Evolutionary conservation across 2,888 invertebrate genomes (phyloP), one percentile per base, ranked within the genome.

Genomic region (Drosophila pseudotakahashii): DNA sequence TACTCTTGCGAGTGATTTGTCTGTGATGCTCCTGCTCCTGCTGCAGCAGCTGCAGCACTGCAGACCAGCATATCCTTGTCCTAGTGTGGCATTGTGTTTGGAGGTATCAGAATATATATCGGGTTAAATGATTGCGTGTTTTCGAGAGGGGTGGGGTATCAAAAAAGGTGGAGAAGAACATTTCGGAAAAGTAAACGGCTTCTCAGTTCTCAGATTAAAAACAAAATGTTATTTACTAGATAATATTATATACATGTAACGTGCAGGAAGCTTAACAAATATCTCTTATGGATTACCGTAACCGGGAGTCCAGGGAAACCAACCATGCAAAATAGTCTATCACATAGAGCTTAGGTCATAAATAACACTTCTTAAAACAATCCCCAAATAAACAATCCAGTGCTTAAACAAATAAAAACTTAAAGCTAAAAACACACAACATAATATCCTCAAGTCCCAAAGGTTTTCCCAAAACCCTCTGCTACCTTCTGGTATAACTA

Each of bases 1-100:
- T 82, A 75, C 70, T 91, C 91, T 79, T 89, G 82, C 55, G 81
- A 77, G 75, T 81, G 79, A 70, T 84, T 84, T 68, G 79, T 82
- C 74, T 85, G 82, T 76, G 80, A 59, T 64, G 78, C 73, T 34
- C 34, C 34, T 34, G 75, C 74, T 73, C 48, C 54, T 47, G 66
- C 36, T 44, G 63, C 37, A 23, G 36, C 3, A 14, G 64, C 32
- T 16, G 81, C 75, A 52, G 81, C 75, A 52, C 61, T 71, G 61
- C 75, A 76, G 77, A 66, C 73, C 57, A 80, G 64, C 75, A 75
- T 41, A 62, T 90, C 90, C 80, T 90, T 90, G 76, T 90, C 90
- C 90, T 90, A 67, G 64, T 74, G 34, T 50, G 11, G 66, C 66
- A 26, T 39, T 45, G 67, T 62, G 67, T 69, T 77, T 57, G 36